These are phyloP conservation scores for Nycticebus coucang DNA, from an alignment of 2,113 vertebrate genomes.

Conservation along the genomic window DNA sequence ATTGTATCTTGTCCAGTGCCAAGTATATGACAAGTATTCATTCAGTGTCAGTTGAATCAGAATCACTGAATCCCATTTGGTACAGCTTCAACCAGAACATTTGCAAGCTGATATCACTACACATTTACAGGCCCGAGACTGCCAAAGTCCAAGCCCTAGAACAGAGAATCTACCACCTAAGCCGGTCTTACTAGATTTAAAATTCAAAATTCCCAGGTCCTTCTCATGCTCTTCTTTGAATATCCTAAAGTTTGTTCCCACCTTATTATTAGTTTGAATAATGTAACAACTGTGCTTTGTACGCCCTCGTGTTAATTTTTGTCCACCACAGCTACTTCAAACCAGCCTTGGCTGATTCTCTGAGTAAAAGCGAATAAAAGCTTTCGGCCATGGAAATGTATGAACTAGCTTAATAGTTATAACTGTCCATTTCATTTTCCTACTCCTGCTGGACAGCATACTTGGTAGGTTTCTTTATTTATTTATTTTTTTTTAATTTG, in stretches of 20 bases:
- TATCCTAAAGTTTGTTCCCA: not conserved
- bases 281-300: not conserved
- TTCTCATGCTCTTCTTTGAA: not conserved
- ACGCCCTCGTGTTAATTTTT: constrained; percentile 9
- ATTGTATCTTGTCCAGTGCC: not conserved
- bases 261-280: not conserved
- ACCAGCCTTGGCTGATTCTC: not conserved
- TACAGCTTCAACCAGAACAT: constrained; percentile 47
- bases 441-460: not conserved
- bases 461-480: constrained; percentile 4
- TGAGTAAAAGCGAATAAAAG: constrained; percentile 22
- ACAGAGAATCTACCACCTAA: not conserved
- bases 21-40: not conserved
- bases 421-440: not conserved
- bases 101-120: constrained; percentile 10
- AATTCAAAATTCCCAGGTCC: not conserved
- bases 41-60: constrained; percentile 16
- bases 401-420: not conserved
- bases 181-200: not conserved
- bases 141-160: not conserved
- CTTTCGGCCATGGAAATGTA: constrained; percentile 1
- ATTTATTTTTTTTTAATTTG: no score
- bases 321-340: not conserved
- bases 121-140: not conserved
- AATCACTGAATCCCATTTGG: not conserved